Evolutionary conservation across 2,797 vertebrate genomes (phyloP).

Genomic region (Mus minutoides): DNA sequence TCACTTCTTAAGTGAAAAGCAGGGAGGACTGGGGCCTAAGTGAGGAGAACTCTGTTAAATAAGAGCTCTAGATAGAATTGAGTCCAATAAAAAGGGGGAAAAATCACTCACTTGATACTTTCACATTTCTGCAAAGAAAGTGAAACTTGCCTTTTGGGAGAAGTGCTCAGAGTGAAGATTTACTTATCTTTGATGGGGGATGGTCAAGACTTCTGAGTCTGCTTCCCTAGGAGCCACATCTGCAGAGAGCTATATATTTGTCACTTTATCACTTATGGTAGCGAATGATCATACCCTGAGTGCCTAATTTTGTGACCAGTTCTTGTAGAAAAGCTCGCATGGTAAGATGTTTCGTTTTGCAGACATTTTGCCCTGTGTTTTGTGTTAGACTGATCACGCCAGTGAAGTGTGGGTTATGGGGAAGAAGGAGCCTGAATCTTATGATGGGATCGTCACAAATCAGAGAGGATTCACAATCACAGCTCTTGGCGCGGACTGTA

Average conservation of each 20-base stretch:
- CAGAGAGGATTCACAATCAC: slow-evolving; percentile 90
- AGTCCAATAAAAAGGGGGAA: slow-evolving; percentile 42
- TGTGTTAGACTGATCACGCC: slow-evolving; percentile 91
- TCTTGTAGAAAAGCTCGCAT: slow-evolving; percentile 28
- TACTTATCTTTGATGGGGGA: not conserved
- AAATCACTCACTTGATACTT: slow-evolving; percentile 27
- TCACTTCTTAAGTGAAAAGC: slow-evolving; percentile 47
- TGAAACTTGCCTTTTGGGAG: slow-evolving; percentile 21
- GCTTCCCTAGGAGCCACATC: slow-evolving; percentile 54
- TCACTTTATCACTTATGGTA: not conserved
- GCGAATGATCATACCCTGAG: not conserved
- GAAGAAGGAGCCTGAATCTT: slow-evolving; percentile 89
- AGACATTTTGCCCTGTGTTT: slow-evolving; percentile 66
- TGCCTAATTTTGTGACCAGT: slow-evolving; percentile 34
- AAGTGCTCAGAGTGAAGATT: not conserved
- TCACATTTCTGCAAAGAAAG: not conserved
- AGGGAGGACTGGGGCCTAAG: not conserved
- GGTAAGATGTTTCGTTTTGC: slow-evolving; percentile 48
- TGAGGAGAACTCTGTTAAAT: slow-evolving; percentile 7
- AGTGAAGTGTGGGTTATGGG: slow-evolving; percentile 92
- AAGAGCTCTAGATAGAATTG: slow-evolving; percentile 47
- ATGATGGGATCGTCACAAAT: slow-evolving; percentile 94
- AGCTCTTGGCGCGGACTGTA: slow-evolving; percentile 96
- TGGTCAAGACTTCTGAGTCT: slow-evolving; percentile 8
- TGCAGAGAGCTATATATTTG: not conserved